Evolutionary conservation across 2,113 vertebrate species (phyloP).

Genomic region (Vidua chalybeata): DNA sequence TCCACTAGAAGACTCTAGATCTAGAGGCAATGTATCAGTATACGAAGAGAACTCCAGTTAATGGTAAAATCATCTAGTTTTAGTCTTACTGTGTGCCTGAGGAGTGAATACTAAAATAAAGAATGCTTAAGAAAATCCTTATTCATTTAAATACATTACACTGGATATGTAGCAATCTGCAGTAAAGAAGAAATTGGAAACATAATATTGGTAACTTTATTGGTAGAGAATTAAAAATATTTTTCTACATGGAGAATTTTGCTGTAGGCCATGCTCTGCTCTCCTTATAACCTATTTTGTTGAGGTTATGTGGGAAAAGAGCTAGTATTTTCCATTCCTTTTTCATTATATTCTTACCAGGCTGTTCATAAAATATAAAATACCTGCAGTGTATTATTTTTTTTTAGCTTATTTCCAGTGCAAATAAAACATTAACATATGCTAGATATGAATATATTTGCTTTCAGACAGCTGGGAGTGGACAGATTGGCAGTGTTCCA

Average conservation of each 20-base stretch:
- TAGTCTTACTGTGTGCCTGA: neutral
- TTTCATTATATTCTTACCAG: conserved; percentile 27
- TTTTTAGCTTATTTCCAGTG: conserved; percentile 23
- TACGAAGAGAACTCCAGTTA: neutral
- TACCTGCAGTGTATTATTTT: neutral
- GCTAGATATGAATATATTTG: neutral
- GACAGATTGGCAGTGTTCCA: neutral
- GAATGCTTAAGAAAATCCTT: conserved; percentile 28
- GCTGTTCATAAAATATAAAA: conserved; percentile 30
- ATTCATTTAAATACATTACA: conserved; percentile 6
- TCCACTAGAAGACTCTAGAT: neutral
- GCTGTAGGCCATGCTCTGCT: neutral
- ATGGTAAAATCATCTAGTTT: neutral
- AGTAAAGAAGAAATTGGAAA: conserved; percentile 3
- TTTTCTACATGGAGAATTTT: neutral
- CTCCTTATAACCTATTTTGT: neutral
- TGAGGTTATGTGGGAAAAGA: neutral
- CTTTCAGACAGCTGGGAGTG: neutral
- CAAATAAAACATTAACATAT: conserved; percentile 7
- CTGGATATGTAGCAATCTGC: neutral
- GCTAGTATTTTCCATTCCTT: neutral
- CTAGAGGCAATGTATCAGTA: neutral
- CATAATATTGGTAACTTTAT: conserved; percentile 21
- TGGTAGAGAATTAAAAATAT: neutral
- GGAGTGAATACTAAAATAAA: conserved; percentile 15